Percentiles rank a stretch among this genome's conserved stretches.
Conservation (phyloP, 2,888 invertebrate genomes). For the Bursaphelenchus okinawaensis region DNA sequence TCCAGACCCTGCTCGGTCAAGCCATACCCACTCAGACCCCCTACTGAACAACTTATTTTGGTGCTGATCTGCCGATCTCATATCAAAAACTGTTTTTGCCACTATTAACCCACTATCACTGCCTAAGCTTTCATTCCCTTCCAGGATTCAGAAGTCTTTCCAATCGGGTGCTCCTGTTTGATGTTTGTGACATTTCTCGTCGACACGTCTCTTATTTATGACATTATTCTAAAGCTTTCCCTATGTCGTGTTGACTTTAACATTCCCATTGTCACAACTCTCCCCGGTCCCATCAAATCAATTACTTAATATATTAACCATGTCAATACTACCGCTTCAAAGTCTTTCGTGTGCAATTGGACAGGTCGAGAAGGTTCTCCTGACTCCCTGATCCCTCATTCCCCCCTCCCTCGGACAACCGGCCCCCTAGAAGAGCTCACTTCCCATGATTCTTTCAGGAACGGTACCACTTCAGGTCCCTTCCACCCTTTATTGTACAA, state of each 20-base stretch:
- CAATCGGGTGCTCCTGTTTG: neutral
- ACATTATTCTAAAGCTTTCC: no score
- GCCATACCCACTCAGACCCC: neutral
- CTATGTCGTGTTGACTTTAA: no score
- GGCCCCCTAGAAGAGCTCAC: neutral
- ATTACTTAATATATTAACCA: neutral
- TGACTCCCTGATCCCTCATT: neutral
- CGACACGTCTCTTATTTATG: no score
- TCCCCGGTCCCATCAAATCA: neutral
- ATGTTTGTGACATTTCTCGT: no score
- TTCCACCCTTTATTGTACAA: neutral
- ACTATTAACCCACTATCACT: neutral
- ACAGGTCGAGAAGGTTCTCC: neutral
- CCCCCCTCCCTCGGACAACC: neutral
- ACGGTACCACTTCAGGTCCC: neutral
- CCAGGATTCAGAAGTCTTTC: neutral
- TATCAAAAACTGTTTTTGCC: conserved; percentile 5
- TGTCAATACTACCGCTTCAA: neutral
- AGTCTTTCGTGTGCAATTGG: neutral
- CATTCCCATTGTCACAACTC: no score
- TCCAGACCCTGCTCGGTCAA: neutral
- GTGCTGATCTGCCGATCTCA: conserved; percentile 7
- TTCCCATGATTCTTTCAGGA: neutral
- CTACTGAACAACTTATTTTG: neutral
- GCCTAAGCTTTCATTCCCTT: neutral